Conservation (phyloP, 2,888 invertebrate species). For the Frankliniella intonsa region DNA sequence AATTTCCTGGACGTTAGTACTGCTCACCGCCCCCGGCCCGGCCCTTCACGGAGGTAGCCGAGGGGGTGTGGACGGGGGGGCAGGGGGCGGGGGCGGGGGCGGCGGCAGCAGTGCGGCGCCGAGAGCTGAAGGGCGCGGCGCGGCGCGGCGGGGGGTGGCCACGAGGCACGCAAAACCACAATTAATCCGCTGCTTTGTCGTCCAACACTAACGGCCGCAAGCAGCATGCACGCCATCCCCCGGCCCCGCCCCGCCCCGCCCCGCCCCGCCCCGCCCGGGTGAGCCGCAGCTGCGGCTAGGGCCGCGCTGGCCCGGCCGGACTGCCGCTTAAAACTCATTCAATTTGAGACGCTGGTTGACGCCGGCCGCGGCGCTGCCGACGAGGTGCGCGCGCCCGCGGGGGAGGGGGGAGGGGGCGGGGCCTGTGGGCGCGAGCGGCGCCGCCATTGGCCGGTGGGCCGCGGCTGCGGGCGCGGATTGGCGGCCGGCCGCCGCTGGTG, state of each 20-base stretch:
- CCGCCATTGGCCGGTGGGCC: neutral
- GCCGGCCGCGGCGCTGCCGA: neutral
- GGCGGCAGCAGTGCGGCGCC: neutral
- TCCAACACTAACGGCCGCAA: conserved; percentile 15
- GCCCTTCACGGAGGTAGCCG: no score
- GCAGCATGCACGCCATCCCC: neutral
- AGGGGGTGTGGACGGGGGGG: neutral
- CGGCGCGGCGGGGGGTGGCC: neutral
- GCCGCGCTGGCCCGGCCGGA: neutral
- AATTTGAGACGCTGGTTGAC: conserved; percentile 26
- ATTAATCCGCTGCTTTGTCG: conserved; percentile 22
- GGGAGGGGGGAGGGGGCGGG: neutral
- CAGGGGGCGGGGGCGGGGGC: neutral
- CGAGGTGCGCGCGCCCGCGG: neutral
- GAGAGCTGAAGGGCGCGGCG: neutral
- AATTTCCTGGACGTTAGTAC: no score
- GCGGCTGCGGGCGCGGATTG: neutral
- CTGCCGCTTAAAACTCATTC: conserved; percentile 24
- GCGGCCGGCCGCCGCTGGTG: neutral
- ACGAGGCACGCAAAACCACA: conserved; percentile 4
- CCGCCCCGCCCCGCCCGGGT: neutral
- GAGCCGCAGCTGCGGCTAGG: neutral
- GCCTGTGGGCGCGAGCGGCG: neutral
- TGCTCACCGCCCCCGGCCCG: no score
- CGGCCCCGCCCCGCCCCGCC: neutral